Evolutionary conservation across 2,113 vertebrate species (phyloP), one percentile per base, ranked within the genome.

Genomic region (Cyrtonyx montezumae): DNA sequence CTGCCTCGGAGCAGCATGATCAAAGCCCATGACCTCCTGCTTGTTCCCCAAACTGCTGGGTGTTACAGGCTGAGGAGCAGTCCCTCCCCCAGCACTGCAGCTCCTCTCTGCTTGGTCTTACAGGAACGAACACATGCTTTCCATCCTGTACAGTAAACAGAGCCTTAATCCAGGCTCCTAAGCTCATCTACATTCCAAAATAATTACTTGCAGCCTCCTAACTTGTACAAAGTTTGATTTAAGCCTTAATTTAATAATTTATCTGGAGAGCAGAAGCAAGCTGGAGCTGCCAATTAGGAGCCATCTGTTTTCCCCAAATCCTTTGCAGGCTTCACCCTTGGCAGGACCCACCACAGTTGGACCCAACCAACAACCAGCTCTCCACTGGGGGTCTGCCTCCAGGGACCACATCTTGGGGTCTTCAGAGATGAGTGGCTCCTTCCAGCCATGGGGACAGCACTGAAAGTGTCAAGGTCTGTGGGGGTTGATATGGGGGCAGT

Each of bases 291-390:
- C 94, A 94, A 93, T 94, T 91, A 94, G 73, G 76, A 85, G 94
- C 82, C 93, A 93, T 96, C 95, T 96, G 94, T 53, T 96, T 95
- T 59, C 43, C 32, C 65, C 82, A 93, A 83, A 95, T 83, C 71
- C 77, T 86, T 70, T 61, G 49, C 88, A 88, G 90, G 85, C 91
- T 91, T 48, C 91, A 48, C 68, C 79, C 8, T 40, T 40, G 11
- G 40, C 83, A 83, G 36, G 56, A 78, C 67, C 83, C 55, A 76
- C 68, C 73, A 28, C 1, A 2, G 79, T 69, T 26, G 63, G 67
- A 2, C 67, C 43, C 28, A 59, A 49, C 45, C 37, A 51, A 13
- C 25, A 62, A 2, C 11, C 4, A 2, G 22, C 13, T 68, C 26
- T 62, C 43, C 19, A 2, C 10, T 1, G 0, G 21, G 8, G 42